Percentiles rank a stretch among this genome's conserved stretches.
These are phyloP conservation scores for Collichthys lucidus DNA, from an alignment of 2,113 vertebrate species.

Conservation along the genomic window DNA sequence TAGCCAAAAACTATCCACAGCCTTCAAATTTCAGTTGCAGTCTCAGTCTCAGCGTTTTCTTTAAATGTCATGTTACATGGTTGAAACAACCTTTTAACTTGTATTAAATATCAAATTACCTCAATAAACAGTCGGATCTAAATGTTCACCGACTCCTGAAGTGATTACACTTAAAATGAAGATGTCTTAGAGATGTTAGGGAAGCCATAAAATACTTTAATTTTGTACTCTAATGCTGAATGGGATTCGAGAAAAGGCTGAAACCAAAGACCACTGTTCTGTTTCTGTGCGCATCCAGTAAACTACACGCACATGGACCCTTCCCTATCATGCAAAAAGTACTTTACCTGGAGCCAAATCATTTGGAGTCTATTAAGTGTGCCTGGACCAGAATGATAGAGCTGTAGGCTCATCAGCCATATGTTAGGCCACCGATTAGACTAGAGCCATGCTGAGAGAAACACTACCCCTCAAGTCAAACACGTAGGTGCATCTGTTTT, in stretches of 20 bases:
- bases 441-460: constrained; percentile 66
- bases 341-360: constrained; percentile 59
- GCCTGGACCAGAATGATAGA: constrained; percentile 55
- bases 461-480: constrained; percentile 64
- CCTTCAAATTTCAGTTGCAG: background rate
- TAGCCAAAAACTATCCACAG: background rate
- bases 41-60: background rate
- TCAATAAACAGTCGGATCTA: background rate
- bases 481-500: constrained; percentile 68
- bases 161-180: background rate
- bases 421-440: constrained; percentile 72
- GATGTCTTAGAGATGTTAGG: background rate
- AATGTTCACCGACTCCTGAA: constrained; percentile 8
- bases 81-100: constrained; percentile 12
- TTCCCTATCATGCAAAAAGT: constrained; percentile 30
- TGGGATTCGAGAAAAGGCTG: background rate
- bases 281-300: constrained; percentile 15
- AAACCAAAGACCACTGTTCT: background rate
- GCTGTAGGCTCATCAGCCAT: constrained; percentile 70
- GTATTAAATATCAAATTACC: constrained; percentile 22
- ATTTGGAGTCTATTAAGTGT: constrained; percentile 50
- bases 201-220: background rate
- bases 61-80: constrained; percentile 4
- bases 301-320: background rate
- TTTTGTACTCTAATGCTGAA: background rate